Evolutionary conservation across 1,140 invertebrate genomes (phyloP), one percentile per base, ranked within the genome.

Genomic region (Dendroctonus valens): DNA sequence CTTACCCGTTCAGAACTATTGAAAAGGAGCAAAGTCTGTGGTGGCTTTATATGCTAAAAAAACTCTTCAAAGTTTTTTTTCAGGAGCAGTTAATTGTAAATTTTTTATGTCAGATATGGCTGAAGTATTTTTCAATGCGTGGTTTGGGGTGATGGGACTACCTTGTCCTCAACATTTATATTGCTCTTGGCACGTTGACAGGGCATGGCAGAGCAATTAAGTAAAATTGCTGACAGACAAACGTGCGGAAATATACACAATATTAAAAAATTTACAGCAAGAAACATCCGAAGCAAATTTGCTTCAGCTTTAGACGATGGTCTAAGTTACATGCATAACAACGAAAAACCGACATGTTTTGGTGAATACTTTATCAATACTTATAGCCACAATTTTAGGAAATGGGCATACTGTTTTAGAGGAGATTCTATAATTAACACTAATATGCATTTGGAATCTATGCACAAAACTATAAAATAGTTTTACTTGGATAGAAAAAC

Each of bases 41-140:
- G 26, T 2, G n/a, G 42, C 42, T 46, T 9, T 12, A 46, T 46
- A 46, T 12, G 1, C 8, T 12, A 51, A n/a, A 51, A 51, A 51
- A 15, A n/a, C 14, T 51, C 8, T 51, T 12, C 15, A n/a, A 12
- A 37, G 40, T 38, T 55, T 39, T 55, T 9, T 55, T 55, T 55
- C 14, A 5, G 53, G 53, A 38, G 53, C 40, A 40, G 8, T 55
- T 37, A 37, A 55, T 55, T 55, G 5, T 55, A 55, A 11, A 55
- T 11, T 55, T 46, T 46, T 55, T 41, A 55, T 55, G 38, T 55
- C 53, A 37, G 53, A 55, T 55, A 55, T 55, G 53, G 53, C 15
- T 55, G 53, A 55, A 55, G 8, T 8, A 6, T 55, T 37, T 40
- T 38, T 55, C 40, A 55, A 55, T 55, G 53, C 53, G 8, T 55